Evolutionary conservation across 2,113 vertebrate genomes (phyloP).

Genomic region (Thymallus thymallus): DNA sequence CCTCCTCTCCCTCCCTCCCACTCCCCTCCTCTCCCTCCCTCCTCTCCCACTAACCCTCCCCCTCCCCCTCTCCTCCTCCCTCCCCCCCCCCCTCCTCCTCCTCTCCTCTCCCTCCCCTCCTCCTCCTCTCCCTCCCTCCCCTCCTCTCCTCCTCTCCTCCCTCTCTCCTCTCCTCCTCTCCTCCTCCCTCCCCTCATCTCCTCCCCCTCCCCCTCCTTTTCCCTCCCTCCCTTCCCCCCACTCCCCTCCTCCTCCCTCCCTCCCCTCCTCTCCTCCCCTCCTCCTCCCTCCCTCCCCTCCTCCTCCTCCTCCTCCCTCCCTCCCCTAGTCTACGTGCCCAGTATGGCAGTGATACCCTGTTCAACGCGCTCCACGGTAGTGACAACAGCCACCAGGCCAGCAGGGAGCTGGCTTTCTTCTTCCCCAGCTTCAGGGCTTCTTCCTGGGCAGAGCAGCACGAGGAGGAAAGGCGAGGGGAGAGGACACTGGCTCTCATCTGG

Average conservation of each 20-base stretch:
- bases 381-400: conserved; percentile 72
- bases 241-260: not conserved
- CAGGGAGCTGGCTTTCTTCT: conserved; percentile 83
- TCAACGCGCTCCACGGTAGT: conserved; percentile 83
- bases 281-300: conserved; percentile 35
- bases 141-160: not conserved
- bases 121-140: not conserved
- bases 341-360: conserved; percentile 80
- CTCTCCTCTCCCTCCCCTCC: too few relatives aligned
- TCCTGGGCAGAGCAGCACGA: conserved; percentile 51
- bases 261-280: not conserved
- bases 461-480: conserved; percentile 68
- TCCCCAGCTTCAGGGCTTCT: conserved; percentile 74
- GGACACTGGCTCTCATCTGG: conserved; percentile 76
- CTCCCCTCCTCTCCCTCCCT: conserved; percentile 40
- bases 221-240: not conserved
- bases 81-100: conserved; percentile 69
- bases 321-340: conserved; percentile 81
- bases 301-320: conserved; percentile 35
- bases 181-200: not conserved
- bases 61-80: too few relatives aligned
- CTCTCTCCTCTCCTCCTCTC: not conserved
- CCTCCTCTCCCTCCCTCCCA: conserved; percentile 42
- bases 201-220: not conserved
- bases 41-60: not conserved